A percentile compares a stretch with the other conserved stretches of the same genome.
phyloP scores from a whole-genome alignment of 2,113 vertebrate genomes.

The Triplophysa tibetana region DNA sequence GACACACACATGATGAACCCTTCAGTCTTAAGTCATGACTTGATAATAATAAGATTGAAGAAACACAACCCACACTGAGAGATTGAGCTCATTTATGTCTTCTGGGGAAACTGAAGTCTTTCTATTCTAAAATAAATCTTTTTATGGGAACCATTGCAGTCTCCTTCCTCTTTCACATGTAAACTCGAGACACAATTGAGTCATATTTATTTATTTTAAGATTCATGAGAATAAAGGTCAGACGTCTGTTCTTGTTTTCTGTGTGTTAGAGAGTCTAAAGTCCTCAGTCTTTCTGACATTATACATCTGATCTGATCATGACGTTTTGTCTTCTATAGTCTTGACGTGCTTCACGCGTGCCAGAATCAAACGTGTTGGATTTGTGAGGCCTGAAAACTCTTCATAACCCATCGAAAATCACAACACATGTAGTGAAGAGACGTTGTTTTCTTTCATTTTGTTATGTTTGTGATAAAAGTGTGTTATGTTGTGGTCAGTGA shows the following conservation, averaged over 20 bases:
- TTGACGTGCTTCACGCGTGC: too few relatives aligned
- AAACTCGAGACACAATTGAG: background rate
- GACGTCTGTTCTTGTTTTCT: slow-evolving; percentile 1
- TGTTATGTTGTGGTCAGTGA: too few relatives aligned
- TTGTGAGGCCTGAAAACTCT: too few relatives aligned
- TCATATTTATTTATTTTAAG: background rate
- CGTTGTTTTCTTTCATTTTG: too few relatives aligned
- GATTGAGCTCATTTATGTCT: background rate
- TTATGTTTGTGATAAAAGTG: too few relatives aligned
- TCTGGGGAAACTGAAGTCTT: background rate
- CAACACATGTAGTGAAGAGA: too few relatives aligned
- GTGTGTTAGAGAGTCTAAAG: background rate
- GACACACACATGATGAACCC: too few relatives aligned
- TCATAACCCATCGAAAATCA: too few relatives aligned
- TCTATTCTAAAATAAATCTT: background rate
- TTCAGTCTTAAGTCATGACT: too few relatives aligned
- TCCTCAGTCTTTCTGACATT: background rate
- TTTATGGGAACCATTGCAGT: background rate
- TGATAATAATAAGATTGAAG: background rate
- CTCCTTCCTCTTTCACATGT: background rate
- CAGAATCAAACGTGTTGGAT: too few relatives aligned
- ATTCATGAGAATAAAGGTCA: background rate
- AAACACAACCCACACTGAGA: background rate
- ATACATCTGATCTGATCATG: too few relatives aligned
- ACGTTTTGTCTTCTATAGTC: too few relatives aligned